These are phyloP conservation scores for Ammospiza nelsoni DNA, from an alignment of 2,113 vertebrate species.

Conservation along the genomic window DNA sequence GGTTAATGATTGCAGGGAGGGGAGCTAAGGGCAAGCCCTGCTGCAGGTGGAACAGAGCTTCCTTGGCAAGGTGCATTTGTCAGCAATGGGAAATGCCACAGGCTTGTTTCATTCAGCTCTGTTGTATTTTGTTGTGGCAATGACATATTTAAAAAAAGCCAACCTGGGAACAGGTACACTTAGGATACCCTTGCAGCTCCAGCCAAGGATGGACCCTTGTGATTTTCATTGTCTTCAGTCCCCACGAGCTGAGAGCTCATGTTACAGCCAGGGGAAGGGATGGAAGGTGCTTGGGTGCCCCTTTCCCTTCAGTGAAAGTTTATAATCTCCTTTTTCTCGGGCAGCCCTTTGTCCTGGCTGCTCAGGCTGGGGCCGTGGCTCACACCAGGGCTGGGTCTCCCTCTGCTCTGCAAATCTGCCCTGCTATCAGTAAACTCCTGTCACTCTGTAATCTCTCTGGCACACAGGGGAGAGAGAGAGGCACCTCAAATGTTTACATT, in stretches of 20 bases:
- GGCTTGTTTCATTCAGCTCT: background rate
- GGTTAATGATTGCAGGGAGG: conserved; percentile 48
- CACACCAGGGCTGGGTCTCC: background rate
- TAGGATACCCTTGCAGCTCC: background rate
- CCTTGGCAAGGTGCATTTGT: background rate
- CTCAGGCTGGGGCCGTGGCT: background rate
- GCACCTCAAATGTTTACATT: background rate
- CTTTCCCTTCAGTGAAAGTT: background rate
- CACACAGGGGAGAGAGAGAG: background rate
- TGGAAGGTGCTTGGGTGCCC: background rate
- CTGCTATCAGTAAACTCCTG: conserved; percentile 23
- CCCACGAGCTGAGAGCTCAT: background rate
- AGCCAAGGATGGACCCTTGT: background rate
- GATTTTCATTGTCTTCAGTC: background rate
- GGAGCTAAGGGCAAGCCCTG: background rate
- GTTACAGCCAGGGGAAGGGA: background rate
- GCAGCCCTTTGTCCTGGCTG: background rate
- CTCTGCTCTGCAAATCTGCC: background rate
- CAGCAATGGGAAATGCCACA: background rate
- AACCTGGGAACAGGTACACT: background rate
- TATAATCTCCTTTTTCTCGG: background rate
- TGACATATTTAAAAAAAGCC: background rate
- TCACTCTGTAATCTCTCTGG: background rate
- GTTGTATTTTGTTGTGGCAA: background rate
- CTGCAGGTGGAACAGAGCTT: background rate